Conservation (phyloP, 2,888 invertebrate species). For the Balanococcus diminutus region DNA sequence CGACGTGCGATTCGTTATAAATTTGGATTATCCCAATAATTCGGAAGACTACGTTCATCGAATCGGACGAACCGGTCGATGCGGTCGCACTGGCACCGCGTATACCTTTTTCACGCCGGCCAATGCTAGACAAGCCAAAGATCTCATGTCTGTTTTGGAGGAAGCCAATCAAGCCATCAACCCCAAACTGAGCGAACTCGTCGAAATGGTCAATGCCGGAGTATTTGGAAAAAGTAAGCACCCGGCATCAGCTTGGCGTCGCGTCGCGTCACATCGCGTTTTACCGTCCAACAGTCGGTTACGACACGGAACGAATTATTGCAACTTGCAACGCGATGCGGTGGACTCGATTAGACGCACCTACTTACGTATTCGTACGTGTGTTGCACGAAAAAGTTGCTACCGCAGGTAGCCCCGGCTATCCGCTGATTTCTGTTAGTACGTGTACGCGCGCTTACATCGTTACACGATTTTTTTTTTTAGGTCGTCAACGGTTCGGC, state of each 20-base stretch:
- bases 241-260: too few species aligned
- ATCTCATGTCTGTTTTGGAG: slow-evolving; percentile 86
- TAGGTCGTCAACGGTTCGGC: slow-evolving; percentile 47
- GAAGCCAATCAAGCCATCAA: slow-evolving; percentile 95
- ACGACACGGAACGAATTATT: too few species aligned
- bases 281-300: too few species aligned
- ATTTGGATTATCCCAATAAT: slow-evolving; percentile 96
- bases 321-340: too few species aligned
- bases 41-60: slow-evolving; percentile 98
- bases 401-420: too few species aligned
- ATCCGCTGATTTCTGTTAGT: too few species aligned
- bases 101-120: slow-evolving; percentile 94
- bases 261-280: too few species aligned
- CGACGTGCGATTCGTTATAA: slow-evolving; percentile 98
- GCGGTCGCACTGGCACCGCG: slow-evolving; percentile 90
- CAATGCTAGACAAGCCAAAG: slow-evolving; percentile 89
- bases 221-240: slow-evolving; percentile 56
- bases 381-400: too few species aligned
- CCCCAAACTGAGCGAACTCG: slow-evolving; percentile 67
- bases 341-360: too few species aligned
- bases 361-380: too few species aligned
- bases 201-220: slow-evolving; percentile 57
- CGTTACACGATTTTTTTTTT: background rate
- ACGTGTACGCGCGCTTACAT: background rate
- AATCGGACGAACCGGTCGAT: slow-evolving; percentile 94